phyloP scores from a whole-genome alignment of 1,140 invertebrate species.

The Amphibalanus amphitrite region DNA sequence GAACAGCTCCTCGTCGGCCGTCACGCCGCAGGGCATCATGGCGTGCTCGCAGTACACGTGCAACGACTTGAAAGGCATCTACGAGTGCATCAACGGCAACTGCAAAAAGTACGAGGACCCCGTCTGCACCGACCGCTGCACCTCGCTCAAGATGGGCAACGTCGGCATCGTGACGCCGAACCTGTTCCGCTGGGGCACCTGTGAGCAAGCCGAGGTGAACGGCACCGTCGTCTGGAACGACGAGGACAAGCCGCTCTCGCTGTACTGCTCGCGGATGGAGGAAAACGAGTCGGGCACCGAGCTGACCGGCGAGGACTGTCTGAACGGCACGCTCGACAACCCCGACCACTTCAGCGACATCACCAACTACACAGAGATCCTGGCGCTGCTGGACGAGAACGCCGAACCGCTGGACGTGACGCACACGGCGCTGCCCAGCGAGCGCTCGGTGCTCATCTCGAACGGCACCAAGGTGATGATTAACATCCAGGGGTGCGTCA shows the following conservation, averaged over 20 bases:
- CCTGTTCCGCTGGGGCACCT: background rate
- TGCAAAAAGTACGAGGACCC: constrained; percentile 62
- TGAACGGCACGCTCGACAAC: background rate
- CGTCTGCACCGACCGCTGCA: background rate
- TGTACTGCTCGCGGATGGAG: background rate
- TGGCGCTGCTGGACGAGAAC: background rate
- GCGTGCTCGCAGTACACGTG: constrained; percentile 10
- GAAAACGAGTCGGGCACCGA: background rate
- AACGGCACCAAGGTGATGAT: constrained; percentile 70
- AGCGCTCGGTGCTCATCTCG: constrained; percentile 30
- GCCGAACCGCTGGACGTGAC: constrained; percentile 6
- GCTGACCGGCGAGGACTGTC: background rate
- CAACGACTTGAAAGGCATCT: constrained; percentile 56
- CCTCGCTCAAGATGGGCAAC: background rate
- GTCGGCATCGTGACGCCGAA: background rate
- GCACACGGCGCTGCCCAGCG: constrained; percentile 12
- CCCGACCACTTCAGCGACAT: background rate
- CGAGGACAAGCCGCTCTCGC: background rate
- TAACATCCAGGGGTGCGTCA: constrained; percentile 48
- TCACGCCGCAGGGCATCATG: constrained; percentile 3
- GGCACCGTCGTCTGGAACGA: background rate
- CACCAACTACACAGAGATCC: background rate
- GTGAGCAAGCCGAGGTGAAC: background rate
- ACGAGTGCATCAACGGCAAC: constrained; percentile 58
- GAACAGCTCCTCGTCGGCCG: background rate